Percentiles rank a stretch among this genome's conserved stretches.
Conservation (phyloP, 23 tunicate species). For the Phallusia fumigata region DNA sequence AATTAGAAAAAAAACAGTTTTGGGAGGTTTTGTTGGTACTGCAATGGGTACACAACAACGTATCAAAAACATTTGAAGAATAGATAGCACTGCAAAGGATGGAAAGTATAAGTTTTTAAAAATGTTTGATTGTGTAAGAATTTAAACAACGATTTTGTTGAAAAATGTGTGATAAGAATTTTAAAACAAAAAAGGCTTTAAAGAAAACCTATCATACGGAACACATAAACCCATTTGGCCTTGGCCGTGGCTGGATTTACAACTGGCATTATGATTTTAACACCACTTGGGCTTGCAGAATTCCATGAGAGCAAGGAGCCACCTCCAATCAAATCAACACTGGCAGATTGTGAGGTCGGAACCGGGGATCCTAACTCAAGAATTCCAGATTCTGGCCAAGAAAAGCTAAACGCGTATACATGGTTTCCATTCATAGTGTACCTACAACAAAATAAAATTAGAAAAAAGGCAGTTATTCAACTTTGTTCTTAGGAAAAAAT, state of each 20-base stretch:
- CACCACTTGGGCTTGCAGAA: constrained; percentile 10
- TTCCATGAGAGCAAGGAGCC: constrained; percentile 19
- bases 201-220: constrained; percentile 29
- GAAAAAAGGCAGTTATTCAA: no score
- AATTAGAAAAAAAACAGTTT: no score
- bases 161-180: no score
- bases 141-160: no score
- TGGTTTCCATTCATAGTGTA: constrained; percentile 34
- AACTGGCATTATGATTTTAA: constrained; percentile 21
- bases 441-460: constrained; percentile 26
- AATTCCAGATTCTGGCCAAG: constrained; percentile 34
- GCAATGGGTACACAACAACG: no score
- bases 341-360: constrained; percentile 19
- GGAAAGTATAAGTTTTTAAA: no score
- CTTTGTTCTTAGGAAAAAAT: no score
- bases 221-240: constrained; percentile 42
- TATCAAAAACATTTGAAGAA: no score
- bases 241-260: constrained; percentile 1
- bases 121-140: no score
- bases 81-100: no score
- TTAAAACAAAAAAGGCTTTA: not conserved
- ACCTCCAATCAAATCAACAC: constrained; percentile 34
- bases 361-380: constrained; percentile 37
- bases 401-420: constrained; percentile 49
- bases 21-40: no score